Conservation (phyloP, 1,140 invertebrate genomes). For the Linepithema humile region DNA sequence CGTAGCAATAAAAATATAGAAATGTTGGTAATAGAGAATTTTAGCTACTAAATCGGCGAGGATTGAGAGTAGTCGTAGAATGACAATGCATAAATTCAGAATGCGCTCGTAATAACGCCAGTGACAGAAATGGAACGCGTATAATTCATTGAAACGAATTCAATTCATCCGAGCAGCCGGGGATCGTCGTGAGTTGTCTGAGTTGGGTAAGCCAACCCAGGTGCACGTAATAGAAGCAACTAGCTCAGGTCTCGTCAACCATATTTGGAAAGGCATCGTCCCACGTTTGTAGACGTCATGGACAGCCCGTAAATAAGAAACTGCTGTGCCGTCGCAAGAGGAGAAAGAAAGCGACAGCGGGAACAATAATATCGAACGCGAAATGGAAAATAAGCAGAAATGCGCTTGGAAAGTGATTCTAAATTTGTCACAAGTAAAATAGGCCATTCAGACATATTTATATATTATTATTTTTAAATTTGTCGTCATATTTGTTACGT, state of each 20-base stretch:
- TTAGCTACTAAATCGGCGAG: neutral
- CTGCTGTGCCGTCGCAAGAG: neutral
- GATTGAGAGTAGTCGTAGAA: neutral
- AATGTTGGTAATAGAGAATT: too few relatives aligned
- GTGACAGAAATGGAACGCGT: conserved; percentile 43
- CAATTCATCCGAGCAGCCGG: conserved; percentile 43
- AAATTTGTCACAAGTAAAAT: too few relatives aligned
- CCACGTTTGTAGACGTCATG: conserved; percentile 74
- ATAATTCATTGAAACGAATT: conserved; percentile 60
- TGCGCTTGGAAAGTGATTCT: neutral
- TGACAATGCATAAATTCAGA: conserved; percentile 9
- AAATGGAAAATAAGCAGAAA: neutral
- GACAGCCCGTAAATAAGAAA: conserved; percentile 52
- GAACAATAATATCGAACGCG: neutral
- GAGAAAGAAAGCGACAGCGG: neutral
- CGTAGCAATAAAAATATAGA: too few relatives aligned
- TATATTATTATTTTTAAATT: neutral
- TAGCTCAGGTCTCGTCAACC: conserved; percentile 70
- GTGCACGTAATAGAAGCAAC: conserved; percentile 64
- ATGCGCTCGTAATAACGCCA: neutral
- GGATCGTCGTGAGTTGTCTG: conserved; percentile 40
- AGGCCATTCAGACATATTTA: neutral
- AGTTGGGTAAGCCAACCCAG: conserved; percentile 71
- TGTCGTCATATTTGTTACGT: neutral
- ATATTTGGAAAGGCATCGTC: conserved; percentile 80